A percentile compares a stretch with the other conserved stretches of the same genome.
Evolutionary conservation across 2,888 invertebrate genomes (phyloP).

Genomic region (Orchestes rusci): DNA sequence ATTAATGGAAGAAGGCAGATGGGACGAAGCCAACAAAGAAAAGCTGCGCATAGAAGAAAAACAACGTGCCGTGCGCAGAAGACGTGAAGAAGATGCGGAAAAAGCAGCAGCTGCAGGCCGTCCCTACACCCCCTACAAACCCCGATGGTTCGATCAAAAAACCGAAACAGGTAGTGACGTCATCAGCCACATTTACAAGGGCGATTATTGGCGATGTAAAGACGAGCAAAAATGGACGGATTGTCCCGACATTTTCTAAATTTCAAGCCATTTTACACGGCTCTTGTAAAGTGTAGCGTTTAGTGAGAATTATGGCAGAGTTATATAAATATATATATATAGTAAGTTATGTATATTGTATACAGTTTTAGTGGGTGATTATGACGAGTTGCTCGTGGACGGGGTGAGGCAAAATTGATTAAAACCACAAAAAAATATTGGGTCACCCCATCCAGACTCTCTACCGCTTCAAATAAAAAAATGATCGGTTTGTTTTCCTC

Average conservation of each 20-base stretch:
- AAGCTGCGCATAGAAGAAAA: slow-evolving; percentile 90
- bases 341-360: too few species aligned
- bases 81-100: slow-evolving; percentile 75
- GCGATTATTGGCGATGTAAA: slow-evolving; percentile 92
- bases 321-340: too few species aligned
- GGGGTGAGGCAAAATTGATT: too few species aligned
- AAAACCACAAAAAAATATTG: too few species aligned
- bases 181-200: slow-evolving; percentile 74
- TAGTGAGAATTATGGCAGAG: too few species aligned
- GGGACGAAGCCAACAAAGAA: slow-evolving; percentile 86
- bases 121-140: slow-evolving; percentile 68
- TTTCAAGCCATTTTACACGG: slow-evolving; percentile 4
- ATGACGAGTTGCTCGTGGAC: too few species aligned
- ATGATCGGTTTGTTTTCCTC: too few species aligned
- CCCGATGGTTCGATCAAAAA: slow-evolving; percentile 85
- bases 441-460: too few species aligned
- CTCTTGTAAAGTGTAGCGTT: slow-evolving; percentile 7
- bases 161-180: slow-evolving; percentile 63
- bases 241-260: slow-evolving; percentile 86
- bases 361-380: too few species aligned
- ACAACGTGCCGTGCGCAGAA: slow-evolving; percentile 74
- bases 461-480: too few species aligned
- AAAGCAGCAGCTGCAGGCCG: slow-evolving; percentile 53
- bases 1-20: slow-evolving; percentile 89
- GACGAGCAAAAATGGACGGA: slow-evolving; percentile 76